Percentiles rank a stretch among this genome's conserved stretches.
These are phyloP conservation scores for Carcharodon carcharias DNA, from an alignment of 2,797 vertebrate genomes.

Conservation along the genomic window DNA sequence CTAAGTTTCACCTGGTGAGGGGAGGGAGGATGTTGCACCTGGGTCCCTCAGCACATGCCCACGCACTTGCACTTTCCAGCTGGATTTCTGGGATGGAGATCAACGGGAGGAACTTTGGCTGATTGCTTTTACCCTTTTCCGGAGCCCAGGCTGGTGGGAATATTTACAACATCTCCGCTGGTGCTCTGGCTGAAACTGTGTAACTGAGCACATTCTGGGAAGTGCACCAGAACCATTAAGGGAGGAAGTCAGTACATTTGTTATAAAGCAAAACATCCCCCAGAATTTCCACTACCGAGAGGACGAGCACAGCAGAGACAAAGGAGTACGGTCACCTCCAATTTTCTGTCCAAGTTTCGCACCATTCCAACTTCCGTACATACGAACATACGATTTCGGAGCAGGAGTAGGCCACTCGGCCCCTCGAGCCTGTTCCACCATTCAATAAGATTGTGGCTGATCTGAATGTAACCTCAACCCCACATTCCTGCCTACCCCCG, in stretches of 20 bases:
- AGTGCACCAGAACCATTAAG: not conserved
- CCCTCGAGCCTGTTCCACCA: too few species aligned
- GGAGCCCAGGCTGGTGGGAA: not conserved
- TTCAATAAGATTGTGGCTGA: too few species aligned
- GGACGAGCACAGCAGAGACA: not conserved
- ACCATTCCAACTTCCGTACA: not conserved
- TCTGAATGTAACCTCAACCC: too few species aligned
- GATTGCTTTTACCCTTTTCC: not conserved
- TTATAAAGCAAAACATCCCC: not conserved
- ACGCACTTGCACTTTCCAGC: not conserved
- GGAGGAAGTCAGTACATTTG: not conserved
- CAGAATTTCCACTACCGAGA: not conserved
- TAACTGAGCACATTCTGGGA: not conserved
- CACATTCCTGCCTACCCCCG: too few species aligned
- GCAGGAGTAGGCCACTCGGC: too few species aligned
- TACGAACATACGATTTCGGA: not conserved
- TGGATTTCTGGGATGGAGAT: not conserved
- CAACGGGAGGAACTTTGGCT: not conserved
- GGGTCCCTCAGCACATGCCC: not conserved
- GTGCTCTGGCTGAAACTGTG: not conserved
- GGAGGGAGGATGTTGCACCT: not conserved
- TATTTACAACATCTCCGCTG: not conserved
- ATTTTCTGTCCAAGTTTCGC: not conserved
- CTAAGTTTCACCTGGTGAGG: not conserved
- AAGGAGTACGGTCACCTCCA: not conserved